Percentiles rank a stretch among this genome's conserved stretches.
phyloP scores from a whole-genome alignment of 2,888 invertebrate species.

The Drosophila incognita region DNA sequence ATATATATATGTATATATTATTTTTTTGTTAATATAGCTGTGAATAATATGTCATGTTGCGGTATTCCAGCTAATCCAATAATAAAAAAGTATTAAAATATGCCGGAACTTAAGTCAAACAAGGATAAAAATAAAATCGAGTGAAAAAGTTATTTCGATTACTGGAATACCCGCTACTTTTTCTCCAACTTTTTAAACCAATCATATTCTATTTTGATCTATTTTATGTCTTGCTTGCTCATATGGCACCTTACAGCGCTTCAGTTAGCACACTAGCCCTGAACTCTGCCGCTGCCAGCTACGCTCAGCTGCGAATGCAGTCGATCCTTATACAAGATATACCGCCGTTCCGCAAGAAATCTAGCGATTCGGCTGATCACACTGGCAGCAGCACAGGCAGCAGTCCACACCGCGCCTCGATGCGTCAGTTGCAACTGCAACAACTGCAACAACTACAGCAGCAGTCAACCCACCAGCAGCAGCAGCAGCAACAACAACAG shows the following conservation, averaged over 20 bases:
- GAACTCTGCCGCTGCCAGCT: slow-evolving; percentile 69
- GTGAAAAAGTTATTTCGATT: not conserved
- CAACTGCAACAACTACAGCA: slow-evolving; percentile 49
- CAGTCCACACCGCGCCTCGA: slow-evolving; percentile 80
- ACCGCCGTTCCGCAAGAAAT: slow-evolving; percentile 85
- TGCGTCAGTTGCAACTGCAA: slow-evolving; percentile 65
- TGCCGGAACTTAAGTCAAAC: not conserved
- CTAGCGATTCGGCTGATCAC: slow-evolving; percentile 82
- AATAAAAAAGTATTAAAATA: not conserved
- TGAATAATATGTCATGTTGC: not conserved
- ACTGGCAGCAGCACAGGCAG: slow-evolving; percentile 82
- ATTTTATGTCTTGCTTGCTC: slow-evolving; percentile 39
- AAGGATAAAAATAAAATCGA: not conserved
- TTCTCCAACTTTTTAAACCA: slow-evolving; percentile 10
- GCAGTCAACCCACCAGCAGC: slow-evolving; percentile 48
- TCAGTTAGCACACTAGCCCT: slow-evolving; percentile 82
- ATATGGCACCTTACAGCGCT: slow-evolving; percentile 71
- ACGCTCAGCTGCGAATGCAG: slow-evolving; percentile 57
- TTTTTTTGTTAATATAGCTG: not conserved
- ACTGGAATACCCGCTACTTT: slow-evolving; percentile 17
- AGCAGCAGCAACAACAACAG: slow-evolving; percentile 58
- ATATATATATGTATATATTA: not conserved
- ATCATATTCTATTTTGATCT: slow-evolving; percentile 13
- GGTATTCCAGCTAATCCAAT: slow-evolving; percentile 13
- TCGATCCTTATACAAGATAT: slow-evolving; percentile 85